Evolutionary conservation across 1,140 invertebrate genomes (phyloP).

Genomic region (Hycleus cichorii): DNA sequence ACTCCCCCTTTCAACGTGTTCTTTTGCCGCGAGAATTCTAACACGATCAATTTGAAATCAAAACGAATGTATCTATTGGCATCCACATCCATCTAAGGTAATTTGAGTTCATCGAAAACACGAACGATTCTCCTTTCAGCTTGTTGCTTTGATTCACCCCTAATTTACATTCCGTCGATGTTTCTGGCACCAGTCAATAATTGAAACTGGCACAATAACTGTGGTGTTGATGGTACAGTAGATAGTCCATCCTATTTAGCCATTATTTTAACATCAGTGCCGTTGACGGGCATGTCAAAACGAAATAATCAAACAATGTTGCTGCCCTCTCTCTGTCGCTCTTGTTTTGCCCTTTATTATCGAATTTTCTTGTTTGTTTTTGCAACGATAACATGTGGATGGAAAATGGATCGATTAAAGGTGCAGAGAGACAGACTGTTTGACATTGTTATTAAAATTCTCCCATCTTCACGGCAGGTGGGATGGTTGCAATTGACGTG

Average conservation of each 20-base stretch:
- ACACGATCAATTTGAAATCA: too few species aligned
- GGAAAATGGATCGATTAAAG: neutral
- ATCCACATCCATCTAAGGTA: too few species aligned
- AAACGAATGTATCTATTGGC: too few species aligned
- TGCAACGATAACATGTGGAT: too few species aligned
- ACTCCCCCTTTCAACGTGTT: too few species aligned
- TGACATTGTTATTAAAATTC: constrained; percentile 12
- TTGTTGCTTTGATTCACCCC: constrained; percentile 29
- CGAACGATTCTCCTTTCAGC: constrained; percentile 13
- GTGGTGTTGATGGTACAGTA: neutral
- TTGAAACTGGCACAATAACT: constrained; percentile 9
- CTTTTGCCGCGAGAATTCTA: too few species aligned
- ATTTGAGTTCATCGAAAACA: too few species aligned
- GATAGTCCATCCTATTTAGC: neutral
- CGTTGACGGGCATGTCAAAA: constrained; percentile 10
- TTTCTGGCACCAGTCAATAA: constrained; percentile 30
- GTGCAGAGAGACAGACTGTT: neutral
- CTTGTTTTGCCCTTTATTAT: neutral
- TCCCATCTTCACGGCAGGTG: constrained; percentile 27
- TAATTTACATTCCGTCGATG: constrained; percentile 29
- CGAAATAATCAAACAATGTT: constrained; percentile 12
- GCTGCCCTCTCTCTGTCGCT: too few species aligned
- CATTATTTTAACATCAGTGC: constrained; percentile 1
- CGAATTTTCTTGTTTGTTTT: constrained; percentile 1
- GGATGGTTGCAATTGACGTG: constrained; percentile 25